Evolutionary conservation across 2,888 invertebrate species (phyloP).

Genomic region (Philhelius pedissequus): DNA sequence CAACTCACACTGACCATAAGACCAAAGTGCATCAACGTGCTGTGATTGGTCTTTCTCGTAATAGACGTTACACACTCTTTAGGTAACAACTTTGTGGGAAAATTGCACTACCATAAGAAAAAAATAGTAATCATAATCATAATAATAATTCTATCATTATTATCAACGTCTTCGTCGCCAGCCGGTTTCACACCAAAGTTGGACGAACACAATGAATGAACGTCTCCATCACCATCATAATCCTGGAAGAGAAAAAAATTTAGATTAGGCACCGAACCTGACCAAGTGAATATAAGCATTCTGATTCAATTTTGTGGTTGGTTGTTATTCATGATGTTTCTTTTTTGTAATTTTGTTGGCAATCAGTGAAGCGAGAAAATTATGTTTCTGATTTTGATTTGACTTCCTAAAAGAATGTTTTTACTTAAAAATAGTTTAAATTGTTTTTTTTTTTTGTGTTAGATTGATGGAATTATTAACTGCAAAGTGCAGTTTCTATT

Average conservation of each 20-base stretch:
- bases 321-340: background rate
- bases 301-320: conserved; percentile 38
- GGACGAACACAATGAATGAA: background rate
- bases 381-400: background rate
- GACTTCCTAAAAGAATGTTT: conserved; percentile 11
- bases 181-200: background rate
- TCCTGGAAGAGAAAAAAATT: conserved; percentile 12
- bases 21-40: conserved; percentile 25
- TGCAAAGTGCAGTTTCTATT: no score
- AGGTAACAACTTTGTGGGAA: conserved; percentile 46
- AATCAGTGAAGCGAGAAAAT: conserved; percentile 21
- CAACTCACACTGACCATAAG: conserved; percentile 26
- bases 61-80: background rate
- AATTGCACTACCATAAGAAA: conserved; percentile 40
- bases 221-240: background rate
- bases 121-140: conserved; percentile 50
- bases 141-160: conserved; percentile 31
- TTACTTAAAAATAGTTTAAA: background rate
- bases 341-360: background rate
- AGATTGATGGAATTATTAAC: no score
- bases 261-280: background rate
- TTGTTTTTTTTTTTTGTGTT: no score
- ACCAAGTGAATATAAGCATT: conserved; percentile 12
- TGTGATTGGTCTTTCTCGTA: conserved; percentile 30
- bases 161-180: conserved; percentile 5